Evolutionary conservation across 2,113 vertebrate genomes (phyloP).

Genomic region (Caracal caracal): DNA sequence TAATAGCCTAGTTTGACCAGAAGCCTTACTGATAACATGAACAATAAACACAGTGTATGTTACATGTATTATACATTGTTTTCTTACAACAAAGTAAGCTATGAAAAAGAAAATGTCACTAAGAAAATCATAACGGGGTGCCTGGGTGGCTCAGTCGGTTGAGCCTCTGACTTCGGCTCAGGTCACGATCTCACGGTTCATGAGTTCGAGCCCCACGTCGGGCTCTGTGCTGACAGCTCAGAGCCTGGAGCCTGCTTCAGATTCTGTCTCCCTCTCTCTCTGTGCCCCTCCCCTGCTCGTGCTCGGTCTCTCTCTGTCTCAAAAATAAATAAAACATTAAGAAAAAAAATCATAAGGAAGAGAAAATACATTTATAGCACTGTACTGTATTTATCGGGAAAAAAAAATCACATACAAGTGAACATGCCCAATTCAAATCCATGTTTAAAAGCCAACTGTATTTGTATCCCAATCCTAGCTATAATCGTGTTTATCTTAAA

Average conservation of each 20-base stretch:
- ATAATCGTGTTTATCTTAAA: background rate
- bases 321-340: too few species aligned
- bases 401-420: background rate
- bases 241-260: too few species aligned
- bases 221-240: too few species aligned
- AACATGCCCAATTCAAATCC: background rate
- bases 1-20: background rate
- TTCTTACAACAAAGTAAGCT: background rate
- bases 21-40: background rate
- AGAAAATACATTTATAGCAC: background rate
- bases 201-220: too few species aligned
- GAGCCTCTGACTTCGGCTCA: too few species aligned
- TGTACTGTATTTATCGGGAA: background rate
- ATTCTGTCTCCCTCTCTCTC: too few species aligned
- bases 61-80: background rate
- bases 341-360: background rate
- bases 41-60: background rate
- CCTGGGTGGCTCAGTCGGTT: too few species aligned
- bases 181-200: too few species aligned
- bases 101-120: background rate
- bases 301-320: too few species aligned
- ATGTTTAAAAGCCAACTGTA: background rate
- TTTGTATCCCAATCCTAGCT: background rate
- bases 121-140: background rate
- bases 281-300: too few species aligned